Percentiles rank a stretch among this genome's conserved stretches.
phyloP scores from a whole-genome alignment of 2,113 vertebrate species.

The Dipodomys spectabilis region DNA sequence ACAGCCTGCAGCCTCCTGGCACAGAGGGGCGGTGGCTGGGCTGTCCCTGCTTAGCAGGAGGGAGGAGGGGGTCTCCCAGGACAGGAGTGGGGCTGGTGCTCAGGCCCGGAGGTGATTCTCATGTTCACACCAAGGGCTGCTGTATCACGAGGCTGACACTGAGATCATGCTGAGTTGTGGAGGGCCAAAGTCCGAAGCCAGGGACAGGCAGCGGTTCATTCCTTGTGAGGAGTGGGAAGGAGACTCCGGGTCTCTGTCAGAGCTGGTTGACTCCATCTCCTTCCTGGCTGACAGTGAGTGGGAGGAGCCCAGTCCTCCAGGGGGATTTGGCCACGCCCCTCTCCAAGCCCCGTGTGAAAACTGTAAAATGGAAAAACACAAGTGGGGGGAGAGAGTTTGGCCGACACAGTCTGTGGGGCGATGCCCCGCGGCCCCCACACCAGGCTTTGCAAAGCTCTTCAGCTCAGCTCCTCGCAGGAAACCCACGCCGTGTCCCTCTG shows the following conservation, averaged over 20 bases:
- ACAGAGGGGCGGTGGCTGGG: background rate
- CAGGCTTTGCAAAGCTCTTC: rapidly evolving
- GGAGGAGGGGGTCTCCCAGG: background rate
- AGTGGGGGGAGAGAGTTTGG: rapidly evolving
- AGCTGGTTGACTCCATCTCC: background rate
- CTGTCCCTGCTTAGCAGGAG: background rate
- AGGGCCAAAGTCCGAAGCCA: background rate
- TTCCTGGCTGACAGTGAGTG: background rate
- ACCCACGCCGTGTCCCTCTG: rapidly evolving
- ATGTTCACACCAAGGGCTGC: too few relatives aligned
- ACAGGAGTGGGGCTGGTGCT: rapidly evolving
- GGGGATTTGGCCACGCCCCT: background rate
- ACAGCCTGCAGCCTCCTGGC: background rate
- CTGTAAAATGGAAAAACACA: too few relatives aligned
- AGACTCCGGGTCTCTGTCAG: background rate
- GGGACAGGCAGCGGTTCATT: background rate
- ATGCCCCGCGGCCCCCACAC: rapidly evolving
- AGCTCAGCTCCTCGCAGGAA: too few relatives aligned
- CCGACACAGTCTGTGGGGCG: too few relatives aligned
- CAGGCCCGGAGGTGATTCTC: rapidly evolving
- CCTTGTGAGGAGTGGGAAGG: background rate
- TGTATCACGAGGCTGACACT: background rate
- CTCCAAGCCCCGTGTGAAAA: background rate
- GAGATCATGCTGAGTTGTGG: background rate
- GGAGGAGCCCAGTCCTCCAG: too few relatives aligned